Evolutionary conservation across 2,888 invertebrate genomes (phyloP).

Genomic region (Tenodera sinensis): DNA sequence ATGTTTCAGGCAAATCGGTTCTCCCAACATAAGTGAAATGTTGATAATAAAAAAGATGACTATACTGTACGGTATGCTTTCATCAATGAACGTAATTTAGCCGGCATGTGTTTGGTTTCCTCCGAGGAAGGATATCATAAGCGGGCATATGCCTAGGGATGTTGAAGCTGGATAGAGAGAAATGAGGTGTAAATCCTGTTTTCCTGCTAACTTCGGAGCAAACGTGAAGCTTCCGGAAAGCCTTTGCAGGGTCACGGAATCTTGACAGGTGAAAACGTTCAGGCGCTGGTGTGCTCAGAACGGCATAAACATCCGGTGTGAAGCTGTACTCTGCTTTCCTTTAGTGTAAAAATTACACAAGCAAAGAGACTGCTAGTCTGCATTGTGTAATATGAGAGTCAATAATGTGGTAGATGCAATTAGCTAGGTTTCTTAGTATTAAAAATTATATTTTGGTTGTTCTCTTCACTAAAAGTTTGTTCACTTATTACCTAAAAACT

Average conservation of each 20-base stretch:
- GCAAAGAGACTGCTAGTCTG: neutral
- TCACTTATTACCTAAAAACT: too few relatives aligned
- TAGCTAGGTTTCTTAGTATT: too few relatives aligned
- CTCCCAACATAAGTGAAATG: too few relatives aligned
- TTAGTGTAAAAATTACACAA: neutral
- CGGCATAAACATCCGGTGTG: neutral
- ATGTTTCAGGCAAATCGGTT: too few relatives aligned
- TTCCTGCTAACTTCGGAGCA: neutral
- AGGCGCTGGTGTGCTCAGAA: neutral
- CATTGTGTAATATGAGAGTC: neutral
- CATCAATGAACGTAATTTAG: neutral
- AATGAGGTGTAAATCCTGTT: constrained; percentile 15
- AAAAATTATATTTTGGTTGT: too few relatives aligned
- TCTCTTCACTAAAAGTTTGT: too few relatives aligned
- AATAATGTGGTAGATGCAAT: too few relatives aligned
- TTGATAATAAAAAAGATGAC: too few relatives aligned
- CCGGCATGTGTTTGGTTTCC: neutral
- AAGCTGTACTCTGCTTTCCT: neutral
- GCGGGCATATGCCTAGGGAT: neutral
- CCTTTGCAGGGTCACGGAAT: neutral
- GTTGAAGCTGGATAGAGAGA: neutral
- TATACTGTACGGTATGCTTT: neutral
- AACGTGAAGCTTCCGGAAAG: neutral
- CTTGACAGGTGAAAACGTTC: neutral
- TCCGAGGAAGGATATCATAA: neutral